Evolutionary conservation across 1,140 invertebrate genomes (phyloP).

Genomic region (Hyphantria cunea): DNA sequence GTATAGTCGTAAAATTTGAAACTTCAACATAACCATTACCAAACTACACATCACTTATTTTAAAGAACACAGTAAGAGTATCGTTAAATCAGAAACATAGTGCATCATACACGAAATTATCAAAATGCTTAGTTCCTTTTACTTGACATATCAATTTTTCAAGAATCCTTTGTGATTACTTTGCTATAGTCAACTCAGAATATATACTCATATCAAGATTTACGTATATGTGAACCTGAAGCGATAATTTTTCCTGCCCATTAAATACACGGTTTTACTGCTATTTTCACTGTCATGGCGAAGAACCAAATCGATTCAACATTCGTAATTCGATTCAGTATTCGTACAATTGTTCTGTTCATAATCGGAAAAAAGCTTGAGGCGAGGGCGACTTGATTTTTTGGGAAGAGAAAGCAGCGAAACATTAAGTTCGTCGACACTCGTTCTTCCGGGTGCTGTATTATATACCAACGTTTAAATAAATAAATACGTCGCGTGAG

Average conservation of each 20-base stretch:
- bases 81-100: too few relatives aligned
- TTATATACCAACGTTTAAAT: constrained; percentile 49
- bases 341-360: constrained; percentile 45
- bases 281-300: constrained; percentile 43
- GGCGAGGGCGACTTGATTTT: constrained; percentile 45
- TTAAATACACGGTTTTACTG: constrained; percentile 45
- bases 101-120: too few relatives aligned
- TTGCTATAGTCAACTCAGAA: too few relatives aligned
- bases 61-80: too few relatives aligned
- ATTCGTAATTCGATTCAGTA: constrained; percentile 28
- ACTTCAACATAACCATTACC: too few relatives aligned
- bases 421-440: constrained; percentile 47
- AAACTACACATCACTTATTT: too few relatives aligned
- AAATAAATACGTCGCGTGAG: constrained; percentile 78
- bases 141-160: too few relatives aligned
- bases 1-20: too few relatives aligned
- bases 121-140: too few relatives aligned
- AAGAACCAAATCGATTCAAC: constrained; percentile 16
- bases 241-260: constrained; percentile 52
- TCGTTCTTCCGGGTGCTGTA: constrained; percentile 56
- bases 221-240: constrained; percentile 46
- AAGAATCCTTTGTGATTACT: too few relatives aligned
- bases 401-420: constrained; percentile 56
- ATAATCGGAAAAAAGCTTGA: constrained; percentile 43
- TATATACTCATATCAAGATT: too few relatives aligned